A percentile compares a stretch with the other conserved stretches of the same genome.
phyloP scores from a whole-genome alignment of 2,888 invertebrate species.

The Deilephila porcellus region DNA sequence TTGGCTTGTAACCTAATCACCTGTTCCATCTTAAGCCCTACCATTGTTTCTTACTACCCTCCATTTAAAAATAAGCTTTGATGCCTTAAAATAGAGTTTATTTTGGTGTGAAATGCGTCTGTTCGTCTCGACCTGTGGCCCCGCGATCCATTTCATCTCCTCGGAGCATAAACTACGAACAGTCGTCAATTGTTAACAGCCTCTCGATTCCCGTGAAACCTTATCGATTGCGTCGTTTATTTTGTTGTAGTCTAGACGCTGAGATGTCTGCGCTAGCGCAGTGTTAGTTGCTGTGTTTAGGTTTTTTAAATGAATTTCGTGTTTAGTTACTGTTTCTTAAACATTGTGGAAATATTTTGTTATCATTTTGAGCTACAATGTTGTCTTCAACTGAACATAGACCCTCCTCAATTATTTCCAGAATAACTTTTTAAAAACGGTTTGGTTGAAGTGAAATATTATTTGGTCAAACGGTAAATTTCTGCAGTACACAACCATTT shows the following conservation, averaged over 20 bases:
- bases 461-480: no score
- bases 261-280: constrained; percentile 9
- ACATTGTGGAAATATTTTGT: neutral
- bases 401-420: no score
- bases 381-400: no score
- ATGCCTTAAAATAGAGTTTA: constrained; percentile 34
- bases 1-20: constrained; percentile 64
- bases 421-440: no score
- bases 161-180: constrained; percentile 77
- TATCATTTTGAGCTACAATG: no score
- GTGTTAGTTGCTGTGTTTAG: constrained; percentile 1
- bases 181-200: constrained; percentile 83
- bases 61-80: constrained; percentile 52
- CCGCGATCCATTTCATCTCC: constrained; percentile 79
- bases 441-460: no score
- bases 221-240: constrained; percentile 79
- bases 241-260: constrained; percentile 60
- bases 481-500: no score
- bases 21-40: constrained; percentile 68
- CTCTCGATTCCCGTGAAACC: constrained; percentile 80
- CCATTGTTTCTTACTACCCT: constrained; percentile 61
- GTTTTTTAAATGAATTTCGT: neutral
- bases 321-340: neutral
- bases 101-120: constrained; percentile 39
- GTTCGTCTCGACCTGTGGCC: constrained; percentile 72